phyloP scores from a whole-genome alignment of 2,888 invertebrate species.

The Strigamia maritima region DNA sequence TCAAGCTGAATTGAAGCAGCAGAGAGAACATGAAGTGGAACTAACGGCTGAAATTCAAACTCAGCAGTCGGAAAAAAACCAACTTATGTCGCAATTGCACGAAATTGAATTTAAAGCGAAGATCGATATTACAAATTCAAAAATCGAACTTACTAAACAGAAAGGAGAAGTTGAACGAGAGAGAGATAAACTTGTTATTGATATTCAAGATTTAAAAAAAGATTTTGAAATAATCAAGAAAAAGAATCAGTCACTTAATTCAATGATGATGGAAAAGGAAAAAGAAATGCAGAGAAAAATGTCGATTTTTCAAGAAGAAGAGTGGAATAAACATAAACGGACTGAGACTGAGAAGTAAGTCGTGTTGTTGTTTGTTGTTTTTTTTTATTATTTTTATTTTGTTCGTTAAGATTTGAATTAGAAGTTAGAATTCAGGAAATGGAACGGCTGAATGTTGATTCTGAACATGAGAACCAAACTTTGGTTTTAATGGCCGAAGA shows the following conservation, averaged over 20 bases:
- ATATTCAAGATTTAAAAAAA: background rate
- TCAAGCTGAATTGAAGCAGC: background rate
- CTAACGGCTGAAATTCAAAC: constrained; percentile 8
- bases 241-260: background rate
- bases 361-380: background rate
- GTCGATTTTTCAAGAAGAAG: background rate
- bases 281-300: constrained; percentile 12
- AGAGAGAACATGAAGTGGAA: background rate
- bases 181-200: background rate
- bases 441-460: background rate
- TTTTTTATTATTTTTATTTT: background rate
- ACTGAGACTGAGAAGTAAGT: background rate
- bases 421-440: background rate
- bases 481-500: background rate
- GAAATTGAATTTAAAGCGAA: background rate
- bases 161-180: constrained; percentile 13
- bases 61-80: background rate
- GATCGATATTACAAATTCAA: background rate
- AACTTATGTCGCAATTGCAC: background rate
- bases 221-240: background rate
- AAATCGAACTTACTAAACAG: constrained; percentile 28
- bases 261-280: background rate
- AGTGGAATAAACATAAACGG: constrained; percentile 17
- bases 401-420: background rate
- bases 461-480: background rate